Base-by-base conservation (phyloP, 2,113 vertebrate genomes). In the Hirundichthys speculiger region DNA sequence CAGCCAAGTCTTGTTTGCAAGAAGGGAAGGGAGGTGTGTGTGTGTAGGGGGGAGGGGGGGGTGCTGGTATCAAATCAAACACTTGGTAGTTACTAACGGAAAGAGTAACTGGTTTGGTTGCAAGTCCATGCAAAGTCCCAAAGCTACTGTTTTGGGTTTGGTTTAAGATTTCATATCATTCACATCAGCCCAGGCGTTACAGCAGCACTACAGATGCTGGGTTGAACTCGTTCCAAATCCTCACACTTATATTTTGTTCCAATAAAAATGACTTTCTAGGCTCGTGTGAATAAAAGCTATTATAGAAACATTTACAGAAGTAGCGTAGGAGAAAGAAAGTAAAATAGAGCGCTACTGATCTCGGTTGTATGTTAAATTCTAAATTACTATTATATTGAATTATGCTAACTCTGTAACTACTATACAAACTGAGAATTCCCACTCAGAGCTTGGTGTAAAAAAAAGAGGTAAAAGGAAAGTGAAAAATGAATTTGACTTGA, bases 71-170 rank as follows among this genome's bases (percentile, higher is more conserved):
- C 68, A 73, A 75, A 83, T 74, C 46, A 56, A 67, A 60, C 48
- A 51, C 79, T 80, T 61, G 71, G 47, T 55, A 64, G 62, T 55
- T 58, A 13, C 27, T 22, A 65, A 56, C 65, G 67, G 75, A 86
- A 88, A 84, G 75, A 70, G n/a, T n/a, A n/a, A n/a, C n/a, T n/a
- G n/a, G n/a, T 57, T 45, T 58, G 62, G 70, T 66, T 65, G 56
- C n/a, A 40, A 39, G 19, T 73, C 76, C 67, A 61, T 24, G 41
- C 61, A 54, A n/a, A 60, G 75, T 75, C 73, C 76, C 73, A 69
- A 78, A 66, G 86, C 87, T 88, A 86, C 86, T 74, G 90, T 90
- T 86, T 61, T 86, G 79, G 86, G 73, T 73, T 80, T 2, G 18
- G 47, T 60, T 83, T 50, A 48, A 67, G 19, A 18, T 59, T 69